These are phyloP conservation scores for Teleogryllus occipitalis DNA, from an alignment of 1,140 invertebrate genomes.

Conservation along the genomic window DNA sequence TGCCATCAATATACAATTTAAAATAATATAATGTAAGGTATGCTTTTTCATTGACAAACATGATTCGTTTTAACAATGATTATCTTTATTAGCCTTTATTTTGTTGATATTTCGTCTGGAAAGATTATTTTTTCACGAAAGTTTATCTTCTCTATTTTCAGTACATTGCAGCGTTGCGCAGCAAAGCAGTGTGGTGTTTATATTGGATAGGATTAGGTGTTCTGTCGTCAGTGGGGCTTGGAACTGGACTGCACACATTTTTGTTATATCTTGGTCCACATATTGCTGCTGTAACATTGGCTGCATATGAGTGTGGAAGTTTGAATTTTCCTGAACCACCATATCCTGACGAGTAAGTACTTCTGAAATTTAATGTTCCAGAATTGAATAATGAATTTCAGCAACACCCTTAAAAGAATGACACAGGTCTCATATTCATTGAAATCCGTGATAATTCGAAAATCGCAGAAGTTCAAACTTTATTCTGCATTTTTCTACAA, in stretches of 20 bases:
- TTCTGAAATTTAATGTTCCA: too few species aligned
- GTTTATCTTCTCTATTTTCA: not conserved
- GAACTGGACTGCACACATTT: constrained; percentile 97
- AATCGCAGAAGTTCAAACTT: too few species aligned
- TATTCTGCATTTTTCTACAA: too few species aligned
- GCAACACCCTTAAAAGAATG: too few species aligned
- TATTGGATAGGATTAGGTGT: constrained; percentile 96
- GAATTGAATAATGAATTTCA: too few species aligned
- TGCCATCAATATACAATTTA: too few species aligned
- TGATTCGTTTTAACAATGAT: too few species aligned
- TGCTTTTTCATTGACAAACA: too few species aligned
- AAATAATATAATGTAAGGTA: too few species aligned
- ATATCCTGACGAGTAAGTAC: constrained; percentile 56
- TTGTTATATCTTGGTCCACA: constrained; percentile 91
- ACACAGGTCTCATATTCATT: too few species aligned
- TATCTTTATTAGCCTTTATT: too few species aligned
- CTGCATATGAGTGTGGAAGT: constrained; percentile 93
- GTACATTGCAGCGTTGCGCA: constrained; percentile 10
- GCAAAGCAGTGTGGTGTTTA: constrained; percentile 53
- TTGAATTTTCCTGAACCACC: constrained; percentile 90
- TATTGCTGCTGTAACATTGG: constrained; percentile 90
- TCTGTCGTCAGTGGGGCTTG: constrained; percentile 92
- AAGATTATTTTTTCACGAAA: not conserved
- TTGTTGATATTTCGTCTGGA: not conserved
- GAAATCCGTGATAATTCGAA: too few species aligned